Evolutionary conservation across 2,113 vertebrate species (phyloP), one percentile per base, ranked within the genome.

Genomic region (Eidolon helvum): DNA sequence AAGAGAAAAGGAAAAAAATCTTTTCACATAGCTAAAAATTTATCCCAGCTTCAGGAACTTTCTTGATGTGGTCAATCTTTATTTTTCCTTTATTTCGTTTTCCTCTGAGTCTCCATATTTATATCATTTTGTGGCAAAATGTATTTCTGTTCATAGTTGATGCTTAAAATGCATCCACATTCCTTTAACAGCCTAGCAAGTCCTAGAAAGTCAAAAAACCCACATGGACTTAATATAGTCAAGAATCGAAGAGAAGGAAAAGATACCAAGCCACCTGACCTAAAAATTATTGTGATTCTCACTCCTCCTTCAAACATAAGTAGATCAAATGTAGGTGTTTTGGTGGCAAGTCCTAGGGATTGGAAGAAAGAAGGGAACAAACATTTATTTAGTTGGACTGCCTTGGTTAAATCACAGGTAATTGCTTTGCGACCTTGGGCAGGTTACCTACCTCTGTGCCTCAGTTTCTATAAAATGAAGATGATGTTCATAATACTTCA

Each of bases 101-200:
- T 88, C n/a, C 53, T 22, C 40, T 75, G 10, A 18, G 90, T 45
- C 87, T 1, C 0, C 33, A 45, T 40, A n/a, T 95, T 96, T 87
- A 61, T 30, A 24, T 86, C 43, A 22, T 50, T 92, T 71, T 10
- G 0, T 0, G 1, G 53, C 50, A 86, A 50, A 90, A 59, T 77
- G 87, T 53, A 22, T 88, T 35, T 90, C 30, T 97, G 38, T 94
- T 92, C 33, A 30, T 68, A 55, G 80, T 65, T 77, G 72, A 33
- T 79, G 65, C 59, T 87, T 96, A 78, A 53, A 85, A 48, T 83
- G 33, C n/a, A 33, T 45, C 24, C 45, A 45, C 6, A 55, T 82
- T 82, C 85, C 61, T 72, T 10, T n/a, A 71, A 72, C 10, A 57
- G 53, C 16, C 6, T 74, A 33, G 35, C 30, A 85, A 61, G 24